Evolutionary conservation across 2,888 invertebrate species (phyloP), one percentile per base, ranked within the genome.

Genomic region (Agrotis puta): DNA sequence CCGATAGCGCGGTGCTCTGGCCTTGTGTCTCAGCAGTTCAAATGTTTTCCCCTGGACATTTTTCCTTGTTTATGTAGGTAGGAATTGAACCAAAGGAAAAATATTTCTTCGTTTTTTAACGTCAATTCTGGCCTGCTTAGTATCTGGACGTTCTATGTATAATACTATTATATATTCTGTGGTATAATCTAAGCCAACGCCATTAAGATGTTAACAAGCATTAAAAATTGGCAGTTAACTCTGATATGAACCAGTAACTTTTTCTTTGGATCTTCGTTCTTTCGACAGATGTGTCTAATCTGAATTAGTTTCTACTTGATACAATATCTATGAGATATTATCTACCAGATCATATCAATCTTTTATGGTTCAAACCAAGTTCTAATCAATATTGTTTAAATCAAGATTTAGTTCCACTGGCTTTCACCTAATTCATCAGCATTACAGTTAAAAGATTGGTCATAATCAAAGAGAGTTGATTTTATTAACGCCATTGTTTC

Each of bases 361-460:
- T 33, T 64, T 48, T 43, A 72, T 71, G 84, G 62, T 75, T 13
- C 27, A 69, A 22, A 67, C 48, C 64, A 57, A 64, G 45, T 47
- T 45, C 57, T 69, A 79, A 83, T 85, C 69, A 54, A 83, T 82
- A 50, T 53, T 61, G 48, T 20, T 27, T 56, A 39, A 65, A 63
- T 54, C 33, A 67, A 73, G 63, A 61, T 70, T 72, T 65, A 69
- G 53, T 75, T 79, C 58, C 67, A 67, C 58, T 61, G 50, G 58
- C 80, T 85, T 85, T 83, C 75, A 65, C 83, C 57, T 33, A 61
- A 61, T 68, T 67, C 16, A 50, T 68, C 50, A 56, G 16, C 47
- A 65, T 63, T 45, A 47, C 47, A 48, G 39, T 62, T 43, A 67
- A 64, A 63, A 74, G 20, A 57, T 51, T 39, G 27, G 13, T 50